Evolutionary conservation across 2,113 vertebrate genomes (phyloP).

Genomic region (Trachemys scripta): DNA sequence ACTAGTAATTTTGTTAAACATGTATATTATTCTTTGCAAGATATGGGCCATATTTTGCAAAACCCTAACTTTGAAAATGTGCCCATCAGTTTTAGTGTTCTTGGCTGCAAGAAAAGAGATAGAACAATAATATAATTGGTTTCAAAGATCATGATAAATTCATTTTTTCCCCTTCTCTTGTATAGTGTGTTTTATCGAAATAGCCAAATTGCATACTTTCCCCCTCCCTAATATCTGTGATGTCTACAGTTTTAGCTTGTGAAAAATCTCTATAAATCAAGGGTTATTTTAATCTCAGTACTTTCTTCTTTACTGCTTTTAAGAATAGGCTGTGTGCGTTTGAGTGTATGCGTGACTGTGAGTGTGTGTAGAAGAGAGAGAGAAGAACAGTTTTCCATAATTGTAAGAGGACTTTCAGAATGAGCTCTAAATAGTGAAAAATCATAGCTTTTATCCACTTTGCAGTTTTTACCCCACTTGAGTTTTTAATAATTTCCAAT

Average conservation of each 20-base stretch:
- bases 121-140: constrained; percentile 37
- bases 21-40: background rate
- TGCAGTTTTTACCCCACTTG: background rate
- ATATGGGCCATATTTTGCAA: background rate
- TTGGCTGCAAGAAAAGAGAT: background rate
- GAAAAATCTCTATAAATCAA: background rate
- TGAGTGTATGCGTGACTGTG: background rate
- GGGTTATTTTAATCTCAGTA: background rate
- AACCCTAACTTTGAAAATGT: background rate
- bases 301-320: background rate
- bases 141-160: constrained; percentile 55
- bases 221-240: background rate
- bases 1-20: background rate
- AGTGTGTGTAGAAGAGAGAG: background rate
- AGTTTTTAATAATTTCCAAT: constrained; percentile 10
- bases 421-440: background rate
- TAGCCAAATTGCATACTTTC: background rate
- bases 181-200: background rate
- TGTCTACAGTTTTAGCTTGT: background rate
- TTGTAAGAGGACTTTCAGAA: background rate
- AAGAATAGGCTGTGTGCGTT: background rate
- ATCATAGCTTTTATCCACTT: background rate
- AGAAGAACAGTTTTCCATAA: background rate
- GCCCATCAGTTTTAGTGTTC: background rate
- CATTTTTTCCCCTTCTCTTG: background rate